A percentile compares a stretch with the other conserved stretches of the same genome.
These are phyloP conservation scores for Martes martes DNA, from an alignment of 2,113 vertebrate genomes.

Conservation along the genomic window DNA sequence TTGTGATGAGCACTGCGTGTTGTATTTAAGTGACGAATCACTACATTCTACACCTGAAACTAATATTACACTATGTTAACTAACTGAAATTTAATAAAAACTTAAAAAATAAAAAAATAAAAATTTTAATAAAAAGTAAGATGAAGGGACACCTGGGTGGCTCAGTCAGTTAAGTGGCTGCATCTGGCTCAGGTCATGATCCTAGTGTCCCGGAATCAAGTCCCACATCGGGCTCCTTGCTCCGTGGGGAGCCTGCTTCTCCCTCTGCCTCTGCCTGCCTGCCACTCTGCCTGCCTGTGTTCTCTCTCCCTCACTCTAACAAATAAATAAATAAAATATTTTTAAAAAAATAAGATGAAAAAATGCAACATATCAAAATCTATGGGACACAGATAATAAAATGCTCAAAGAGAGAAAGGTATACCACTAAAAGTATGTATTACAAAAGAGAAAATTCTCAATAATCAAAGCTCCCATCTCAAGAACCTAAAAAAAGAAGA, in stretches of 20 bases:
- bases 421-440: neutral
- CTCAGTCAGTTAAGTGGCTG: no score
- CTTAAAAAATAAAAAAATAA: neutral
- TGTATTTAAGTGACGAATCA: neutral
- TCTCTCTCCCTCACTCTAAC: neutral
- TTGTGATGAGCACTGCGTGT: neutral
- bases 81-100: neutral
- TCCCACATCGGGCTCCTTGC: no score
- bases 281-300: no score
- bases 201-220: no score
- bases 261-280: no score
- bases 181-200: no score
- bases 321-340: neutral
- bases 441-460: slow-evolving; percentile 7
- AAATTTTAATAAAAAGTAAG: neutral
- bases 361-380: neutral
- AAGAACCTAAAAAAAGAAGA: neutral
- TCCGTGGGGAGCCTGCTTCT: no score
- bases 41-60: neutral
- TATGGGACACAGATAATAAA: neutral
- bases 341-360: neutral
- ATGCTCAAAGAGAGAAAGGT: neutral
- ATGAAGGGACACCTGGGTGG: neutral
- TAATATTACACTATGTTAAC: neutral
- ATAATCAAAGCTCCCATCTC: neutral